Conservation (phyloP, 2,888 invertebrate genomes). For the Loripinus fragilis region DNA sequence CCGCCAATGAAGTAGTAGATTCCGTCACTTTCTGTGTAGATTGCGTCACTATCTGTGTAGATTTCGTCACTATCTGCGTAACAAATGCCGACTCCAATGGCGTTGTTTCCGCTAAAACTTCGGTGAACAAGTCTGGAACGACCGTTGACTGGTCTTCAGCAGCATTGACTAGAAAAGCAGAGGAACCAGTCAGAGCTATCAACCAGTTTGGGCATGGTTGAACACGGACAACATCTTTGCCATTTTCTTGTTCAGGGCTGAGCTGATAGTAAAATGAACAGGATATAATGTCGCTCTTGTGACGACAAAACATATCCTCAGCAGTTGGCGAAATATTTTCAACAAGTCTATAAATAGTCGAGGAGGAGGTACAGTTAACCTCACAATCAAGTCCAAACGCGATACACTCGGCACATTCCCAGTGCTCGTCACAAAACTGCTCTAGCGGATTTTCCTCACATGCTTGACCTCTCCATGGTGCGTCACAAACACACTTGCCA, state of each 20-base stretch:
- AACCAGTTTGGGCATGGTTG: conserved; percentile 36
- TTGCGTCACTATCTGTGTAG: no score
- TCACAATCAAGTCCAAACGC: conserved; percentile 37
- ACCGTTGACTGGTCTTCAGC: neutral
- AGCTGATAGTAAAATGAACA: conserved; percentile 41
- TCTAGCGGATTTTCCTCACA: neutral
- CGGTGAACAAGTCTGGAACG: no score
- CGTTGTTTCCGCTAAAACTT: no score
- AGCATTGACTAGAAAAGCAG: neutral
- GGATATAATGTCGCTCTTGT: conserved; percentile 15
- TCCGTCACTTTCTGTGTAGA: no score
- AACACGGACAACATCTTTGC: conserved; percentile 37
- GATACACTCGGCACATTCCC: conserved; percentile 47
- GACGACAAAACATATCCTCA: conserved; percentile 35
- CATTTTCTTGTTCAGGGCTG: conserved; percentile 15
- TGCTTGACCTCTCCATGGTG: neutral
- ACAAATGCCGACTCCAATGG: no score
- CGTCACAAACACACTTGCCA: conserved; percentile 35
- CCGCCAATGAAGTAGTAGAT: no score
- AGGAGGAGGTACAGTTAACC: conserved; percentile 16
- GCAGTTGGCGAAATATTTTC: neutral
- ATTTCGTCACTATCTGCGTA: no score
- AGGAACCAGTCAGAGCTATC: neutral
- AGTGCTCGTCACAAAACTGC: conserved; percentile 47
- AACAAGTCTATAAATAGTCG: conserved; percentile 38